A percentile compares a stretch with the other conserved stretches of the same genome.
These are phyloP conservation scores for Zhuqinia jingwanae DNA, from an alignment of 2,888 invertebrate species.

Conservation along the genomic window DNA sequence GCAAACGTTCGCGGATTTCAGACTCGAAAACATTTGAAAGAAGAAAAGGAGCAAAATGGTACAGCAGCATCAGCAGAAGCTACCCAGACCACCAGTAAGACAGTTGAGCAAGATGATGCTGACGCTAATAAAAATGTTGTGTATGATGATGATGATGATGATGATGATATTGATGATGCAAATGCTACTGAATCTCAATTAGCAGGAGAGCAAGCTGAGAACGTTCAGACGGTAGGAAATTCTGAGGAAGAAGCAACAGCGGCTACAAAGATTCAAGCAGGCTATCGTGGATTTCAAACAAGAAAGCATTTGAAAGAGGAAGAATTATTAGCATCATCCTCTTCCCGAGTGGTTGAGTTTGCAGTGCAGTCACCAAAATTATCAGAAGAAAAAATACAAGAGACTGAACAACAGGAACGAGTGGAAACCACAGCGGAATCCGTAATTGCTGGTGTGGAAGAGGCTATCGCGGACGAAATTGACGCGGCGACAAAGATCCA, in stretches of 20 bases:
- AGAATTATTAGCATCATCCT: too few species aligned
- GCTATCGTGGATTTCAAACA: slow-evolving; percentile 73
- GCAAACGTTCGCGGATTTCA: slow-evolving; percentile 62
- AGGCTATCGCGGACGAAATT: slow-evolving; percentile 66
- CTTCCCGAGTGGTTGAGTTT: slow-evolving; percentile 11
- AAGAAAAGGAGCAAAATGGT: not conserved
- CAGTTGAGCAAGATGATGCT: not conserved
- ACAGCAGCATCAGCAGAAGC: not conserved
- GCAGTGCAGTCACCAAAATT: not conserved
- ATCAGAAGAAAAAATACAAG: not conserved
- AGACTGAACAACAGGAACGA: not conserved
- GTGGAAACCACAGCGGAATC: slow-evolving; percentile 7
- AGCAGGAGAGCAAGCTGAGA: too few species aligned
- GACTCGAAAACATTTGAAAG: slow-evolving; percentile 35
- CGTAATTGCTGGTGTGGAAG: slow-evolving; percentile 19
- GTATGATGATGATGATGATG: not conserved
- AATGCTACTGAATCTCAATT: not conserved
- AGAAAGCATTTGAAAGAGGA: slow-evolving; percentile 61
- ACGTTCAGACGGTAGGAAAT: slow-evolving; percentile 2
- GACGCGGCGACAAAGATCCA: slow-evolving; percentile 72
- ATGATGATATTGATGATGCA: too few species aligned
- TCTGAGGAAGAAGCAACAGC: slow-evolving; percentile 25
- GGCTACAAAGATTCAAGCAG: slow-evolving; percentile 71
- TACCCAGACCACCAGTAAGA: not conserved
- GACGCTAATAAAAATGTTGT: slow-evolving; percentile 21